Conservation (phyloP, 2,797 vertebrate genomes). For the Epinephelus coioides region DNA sequence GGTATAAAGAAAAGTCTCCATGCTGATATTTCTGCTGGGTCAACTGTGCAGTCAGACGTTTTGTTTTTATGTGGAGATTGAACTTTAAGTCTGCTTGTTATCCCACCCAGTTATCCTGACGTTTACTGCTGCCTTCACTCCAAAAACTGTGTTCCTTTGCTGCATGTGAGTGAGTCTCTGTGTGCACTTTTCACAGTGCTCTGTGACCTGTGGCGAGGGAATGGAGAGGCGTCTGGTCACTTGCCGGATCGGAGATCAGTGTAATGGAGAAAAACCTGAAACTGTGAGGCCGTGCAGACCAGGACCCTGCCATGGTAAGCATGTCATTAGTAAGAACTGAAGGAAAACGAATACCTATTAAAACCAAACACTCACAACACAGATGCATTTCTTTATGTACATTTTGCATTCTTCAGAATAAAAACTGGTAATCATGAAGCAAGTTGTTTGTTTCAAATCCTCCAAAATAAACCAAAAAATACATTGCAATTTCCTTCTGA, state of each 20-base stretch:
- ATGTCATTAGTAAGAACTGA: not conserved
- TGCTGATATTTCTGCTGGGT: not conserved
- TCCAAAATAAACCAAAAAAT: not conserved
- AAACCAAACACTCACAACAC: rapidly evolving
- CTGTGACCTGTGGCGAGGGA: conserved; percentile 95
- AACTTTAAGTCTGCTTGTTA: conserved; percentile 8
- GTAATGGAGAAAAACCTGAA: conserved; percentile 91
- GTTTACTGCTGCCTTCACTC: not conserved
- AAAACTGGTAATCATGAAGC: not conserved
- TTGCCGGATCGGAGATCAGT: conserved; percentile 91
- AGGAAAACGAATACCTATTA: not conserved
- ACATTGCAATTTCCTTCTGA: rapidly evolving
- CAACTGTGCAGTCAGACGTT: not conserved
- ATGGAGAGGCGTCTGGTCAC: conserved; percentile 89
- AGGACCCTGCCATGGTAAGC: conserved; percentile 89
- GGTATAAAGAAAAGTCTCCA: not conserved
- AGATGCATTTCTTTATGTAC: not conserved
- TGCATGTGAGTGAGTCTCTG: not conserved
- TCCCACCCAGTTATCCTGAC: conserved; percentile 8
- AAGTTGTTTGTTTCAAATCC: not conserved
- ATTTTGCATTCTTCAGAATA: not conserved
- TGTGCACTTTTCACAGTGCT: conserved; percentile 87
- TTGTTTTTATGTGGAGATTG: not conserved
- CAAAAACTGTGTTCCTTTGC: not conserved
- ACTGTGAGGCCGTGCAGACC: conserved; percentile 86